These are phyloP conservation scores for Ferdinandea cuprea DNA, from an alignment of 2,888 invertebrate species.

Conservation along the genomic window DNA sequence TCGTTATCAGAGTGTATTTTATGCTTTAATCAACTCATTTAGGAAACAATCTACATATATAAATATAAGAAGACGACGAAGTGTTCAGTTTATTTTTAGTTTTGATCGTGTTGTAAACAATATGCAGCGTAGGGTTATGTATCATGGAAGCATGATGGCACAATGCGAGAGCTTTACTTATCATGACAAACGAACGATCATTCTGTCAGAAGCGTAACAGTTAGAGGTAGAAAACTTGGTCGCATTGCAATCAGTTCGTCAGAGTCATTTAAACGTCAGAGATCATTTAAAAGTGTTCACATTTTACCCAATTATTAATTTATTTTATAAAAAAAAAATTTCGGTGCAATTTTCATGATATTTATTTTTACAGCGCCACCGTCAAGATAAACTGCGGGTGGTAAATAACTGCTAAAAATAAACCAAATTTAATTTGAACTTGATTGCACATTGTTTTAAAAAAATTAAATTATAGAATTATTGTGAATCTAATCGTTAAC, in stretches of 20 bases:
- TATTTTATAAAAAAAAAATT: too few relatives aligned
- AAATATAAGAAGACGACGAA: not conserved
- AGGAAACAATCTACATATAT: slow-evolving; percentile 20
- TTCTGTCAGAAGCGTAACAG: slow-evolving; percentile 19
- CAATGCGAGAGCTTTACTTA: slow-evolving; percentile 7
- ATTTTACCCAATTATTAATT: too few relatives aligned
- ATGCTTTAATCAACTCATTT: slow-evolving; percentile 2
- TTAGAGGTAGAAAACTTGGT: not conserved
- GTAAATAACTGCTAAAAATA: slow-evolving; percentile 14
- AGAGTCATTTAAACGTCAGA: slow-evolving; percentile 14
- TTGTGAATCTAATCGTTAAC: slow-evolving; percentile 35
- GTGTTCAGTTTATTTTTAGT: slow-evolving; percentile 45
- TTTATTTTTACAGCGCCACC: too few relatives aligned
- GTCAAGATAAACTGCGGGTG: too few relatives aligned
- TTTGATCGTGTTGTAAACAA: slow-evolving; percentile 34
- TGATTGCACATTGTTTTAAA: not conserved
- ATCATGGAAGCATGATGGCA: not conserved
- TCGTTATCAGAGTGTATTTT: slow-evolving; percentile 5
- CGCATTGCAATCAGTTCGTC: slow-evolving; percentile 27
- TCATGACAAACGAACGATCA: slow-evolving; percentile 37
- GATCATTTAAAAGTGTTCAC: too few relatives aligned
- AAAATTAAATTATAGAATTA: slow-evolving; percentile 29
- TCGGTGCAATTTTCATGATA: slow-evolving; percentile 6
- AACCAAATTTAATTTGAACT: slow-evolving; percentile 27
- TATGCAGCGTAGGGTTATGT: not conserved